A percentile compares a stretch with the other conserved stretches of the same genome.
These are phyloP conservation scores for Baryphthengus martii DNA, from an alignment of 2,113 vertebrate species.

Conservation along the genomic window DNA sequence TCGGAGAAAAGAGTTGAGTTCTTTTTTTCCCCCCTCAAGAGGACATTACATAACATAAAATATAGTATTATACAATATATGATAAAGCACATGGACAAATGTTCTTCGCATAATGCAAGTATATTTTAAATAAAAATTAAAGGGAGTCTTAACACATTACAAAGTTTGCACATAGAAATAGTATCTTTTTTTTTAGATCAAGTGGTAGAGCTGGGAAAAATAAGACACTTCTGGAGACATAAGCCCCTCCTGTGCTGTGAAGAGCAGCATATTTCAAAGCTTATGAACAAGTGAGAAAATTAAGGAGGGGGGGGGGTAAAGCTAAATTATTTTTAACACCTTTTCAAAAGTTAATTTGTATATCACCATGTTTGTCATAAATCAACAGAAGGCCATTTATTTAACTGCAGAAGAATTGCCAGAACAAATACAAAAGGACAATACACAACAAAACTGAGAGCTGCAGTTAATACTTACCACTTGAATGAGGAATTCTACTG, in stretches of 20 bases:
- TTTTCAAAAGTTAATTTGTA: neutral
- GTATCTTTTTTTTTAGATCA: neutral
- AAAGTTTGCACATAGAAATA: neutral
- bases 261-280: neutral
- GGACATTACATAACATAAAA: neutral
- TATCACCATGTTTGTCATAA: neutral
- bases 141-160: neutral
- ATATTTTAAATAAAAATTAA: neutral
- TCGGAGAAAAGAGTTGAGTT: neutral
- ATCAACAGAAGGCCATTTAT: neutral
- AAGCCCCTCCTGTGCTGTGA: neutral
- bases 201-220: neutral
- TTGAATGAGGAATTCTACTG: constrained; percentile 97
- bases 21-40: neutral
- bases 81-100: neutral
- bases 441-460: neutral
- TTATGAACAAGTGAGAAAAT: neutral
- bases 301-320: neutral
- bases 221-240: neutral
- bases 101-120: neutral
- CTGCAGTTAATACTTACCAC: constrained; percentile 81
- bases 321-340: neutral
- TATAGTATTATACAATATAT: neutral
- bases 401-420: neutral
- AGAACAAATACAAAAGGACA: neutral